These are phyloP conservation scores for Anoura caudifer DNA, from an alignment of 2,113 vertebrate genomes.

Conservation along the genomic window DNA sequence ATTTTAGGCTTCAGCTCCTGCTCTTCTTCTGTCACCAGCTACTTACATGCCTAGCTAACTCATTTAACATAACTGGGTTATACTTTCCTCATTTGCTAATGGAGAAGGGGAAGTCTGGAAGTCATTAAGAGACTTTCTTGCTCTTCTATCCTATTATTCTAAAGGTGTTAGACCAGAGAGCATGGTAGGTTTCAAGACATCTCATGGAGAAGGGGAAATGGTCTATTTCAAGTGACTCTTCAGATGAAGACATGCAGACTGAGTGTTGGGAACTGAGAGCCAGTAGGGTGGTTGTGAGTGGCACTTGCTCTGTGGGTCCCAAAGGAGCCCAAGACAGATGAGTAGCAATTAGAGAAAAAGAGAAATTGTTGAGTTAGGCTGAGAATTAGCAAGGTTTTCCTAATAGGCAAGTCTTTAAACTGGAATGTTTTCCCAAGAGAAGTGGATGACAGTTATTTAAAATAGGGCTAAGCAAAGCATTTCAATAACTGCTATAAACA, in stretches of 20 bases:
- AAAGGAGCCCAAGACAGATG: background rate
- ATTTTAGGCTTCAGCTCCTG: background rate
- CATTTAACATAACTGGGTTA: background rate
- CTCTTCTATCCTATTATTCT: background rate
- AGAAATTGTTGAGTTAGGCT: constrained; percentile 31
- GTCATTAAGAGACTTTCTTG: background rate
- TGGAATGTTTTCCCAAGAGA: background rate
- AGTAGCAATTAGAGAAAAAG: constrained; percentile 18
- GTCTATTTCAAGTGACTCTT: background rate
- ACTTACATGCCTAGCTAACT: background rate
- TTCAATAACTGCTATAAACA: constrained; percentile 3
- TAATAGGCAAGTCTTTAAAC: constrained; percentile 37
- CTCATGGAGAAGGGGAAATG: background rate
- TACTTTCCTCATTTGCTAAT: background rate
- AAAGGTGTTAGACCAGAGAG: background rate
- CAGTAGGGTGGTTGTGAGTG: background rate
- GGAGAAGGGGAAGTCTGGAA: background rate
- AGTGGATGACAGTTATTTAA: constrained; percentile 3
- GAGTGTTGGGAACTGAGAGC: background rate
- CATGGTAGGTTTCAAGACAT: background rate
- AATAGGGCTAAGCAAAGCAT: background rate
- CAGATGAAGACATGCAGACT: background rate
- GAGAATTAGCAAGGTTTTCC: background rate
- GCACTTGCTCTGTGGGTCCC: background rate
- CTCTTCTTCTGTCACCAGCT: background rate